These are phyloP conservation scores for Aegithalos caudatus DNA, from an alignment of 2,113 vertebrate species.

Conservation along the genomic window DNA sequence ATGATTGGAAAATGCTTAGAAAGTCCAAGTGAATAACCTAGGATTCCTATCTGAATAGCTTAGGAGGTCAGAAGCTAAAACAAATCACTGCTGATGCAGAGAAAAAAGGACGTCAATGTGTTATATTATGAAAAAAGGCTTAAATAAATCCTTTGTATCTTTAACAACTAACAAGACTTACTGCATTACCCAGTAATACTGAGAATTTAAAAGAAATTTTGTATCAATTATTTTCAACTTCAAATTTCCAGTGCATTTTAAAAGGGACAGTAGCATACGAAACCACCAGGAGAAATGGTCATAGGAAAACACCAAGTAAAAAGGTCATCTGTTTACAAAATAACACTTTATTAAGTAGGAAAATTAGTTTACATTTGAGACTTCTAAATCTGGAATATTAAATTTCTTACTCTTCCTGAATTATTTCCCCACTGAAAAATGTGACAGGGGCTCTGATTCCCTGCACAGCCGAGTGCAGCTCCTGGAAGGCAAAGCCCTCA, in stretches of 20 bases:
- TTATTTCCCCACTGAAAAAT: not conserved
- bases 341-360: not conserved
- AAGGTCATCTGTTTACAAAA: not conserved
- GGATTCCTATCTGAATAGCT: not conserved
- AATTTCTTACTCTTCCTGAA: not conserved
- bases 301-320: not conserved
- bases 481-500: not conserved
- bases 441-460: not conserved
- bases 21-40: not conserved
- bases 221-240: not conserved
- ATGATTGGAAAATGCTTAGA: not conserved
- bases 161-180: not conserved
- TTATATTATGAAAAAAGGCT: not conserved
- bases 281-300: not conserved
- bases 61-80: not conserved
- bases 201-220: not conserved
- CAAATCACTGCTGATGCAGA: not conserved
- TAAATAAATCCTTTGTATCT: not conserved
- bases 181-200: not conserved
- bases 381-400: not conserved
- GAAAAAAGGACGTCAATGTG: not conserved
- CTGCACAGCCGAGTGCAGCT: not conserved
- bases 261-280: not conserved
- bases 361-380: not conserved
- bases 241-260: not conserved